Base-by-base conservation (phyloP, 2,113 vertebrate species). In the Rhea americana region DNA sequence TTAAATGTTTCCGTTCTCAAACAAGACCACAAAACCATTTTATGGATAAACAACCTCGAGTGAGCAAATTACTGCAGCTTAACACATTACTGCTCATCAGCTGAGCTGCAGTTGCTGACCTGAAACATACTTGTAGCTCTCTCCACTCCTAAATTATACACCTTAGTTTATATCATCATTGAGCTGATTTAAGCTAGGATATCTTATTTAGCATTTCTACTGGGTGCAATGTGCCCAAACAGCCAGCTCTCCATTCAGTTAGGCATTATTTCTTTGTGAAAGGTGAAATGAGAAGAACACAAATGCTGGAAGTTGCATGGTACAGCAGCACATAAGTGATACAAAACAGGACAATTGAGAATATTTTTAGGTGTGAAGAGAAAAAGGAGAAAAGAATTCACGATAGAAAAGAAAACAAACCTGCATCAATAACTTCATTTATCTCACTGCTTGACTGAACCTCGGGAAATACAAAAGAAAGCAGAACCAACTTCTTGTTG, bases 1-100 rank as follows among this genome's bases (percentile, higher is more conserved):
- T 48, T 90, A 47, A 77, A 87, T 4, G 13, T 77, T 95, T 96
- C 95, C 63, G 26, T 76, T 90, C 85, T 87, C 83, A 74, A 45
- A 48, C 83, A 82, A 88, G 91, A 77, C 1, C 22, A 90, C 73
- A 65, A 28, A 82, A 35, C 56, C 79, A 72, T 82, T 88, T 81
- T 88, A 47, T 13, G 72, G 39, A 72, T 71, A 93, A 95, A 95
- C 80, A 95, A 61, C 7, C 91, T 86, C 17, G 5, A 91, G 83
- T 74, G 92, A 76, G 68, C 39, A 56, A 76, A 63, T 68, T 1
- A 10, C 43, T 0, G 4, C 48, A 30, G 81, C 21, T 76, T 37
- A 76, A 72, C 81, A 79, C 81, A 11, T 80, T 62, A 37, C 74
- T 82, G 6, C 58, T 89, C 84, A 61, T 65, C 92, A 79, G 82